Conservation (phyloP, 2,888 invertebrate species). For the Neria commutata region DNA sequence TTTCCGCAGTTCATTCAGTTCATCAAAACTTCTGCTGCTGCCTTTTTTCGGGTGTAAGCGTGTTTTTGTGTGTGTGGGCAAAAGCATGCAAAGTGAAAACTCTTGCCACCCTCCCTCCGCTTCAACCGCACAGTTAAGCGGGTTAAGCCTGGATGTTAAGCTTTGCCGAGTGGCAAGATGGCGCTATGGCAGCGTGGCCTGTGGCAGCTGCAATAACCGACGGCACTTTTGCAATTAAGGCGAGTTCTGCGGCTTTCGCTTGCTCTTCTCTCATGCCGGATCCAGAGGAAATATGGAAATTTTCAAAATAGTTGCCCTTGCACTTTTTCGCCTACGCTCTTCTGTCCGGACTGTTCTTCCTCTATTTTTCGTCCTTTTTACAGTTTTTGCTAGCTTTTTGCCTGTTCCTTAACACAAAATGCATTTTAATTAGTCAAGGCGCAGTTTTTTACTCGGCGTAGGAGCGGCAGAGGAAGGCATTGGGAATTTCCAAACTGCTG, state of each 20-base stretch:
- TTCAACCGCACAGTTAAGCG: too few species aligned
- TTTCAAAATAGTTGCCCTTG: slow-evolving; percentile 3
- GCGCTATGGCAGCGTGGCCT: slow-evolving; percentile 1
- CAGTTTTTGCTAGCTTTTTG: slow-evolving; percentile 6
- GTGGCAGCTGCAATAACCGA: slow-evolving; percentile 30
- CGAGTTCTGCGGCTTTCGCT: slow-evolving; percentile 33
- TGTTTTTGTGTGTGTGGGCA: too few species aligned
- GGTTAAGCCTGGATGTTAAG: slow-evolving; percentile 21
- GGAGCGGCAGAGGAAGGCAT: background rate
- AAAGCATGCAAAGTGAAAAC: too few species aligned
- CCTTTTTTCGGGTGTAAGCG: too few species aligned
- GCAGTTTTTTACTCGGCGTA: background rate
- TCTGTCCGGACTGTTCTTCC: background rate
- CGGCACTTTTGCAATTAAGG: slow-evolving; percentile 41
- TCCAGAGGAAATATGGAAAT: slow-evolving; percentile 16
- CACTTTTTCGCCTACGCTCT: background rate
- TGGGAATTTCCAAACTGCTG: background rate
- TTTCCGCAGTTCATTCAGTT: too few species aligned
- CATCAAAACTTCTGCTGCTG: too few species aligned
- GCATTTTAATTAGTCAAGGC: slow-evolving; percentile 35
- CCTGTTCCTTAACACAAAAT: slow-evolving; percentile 33
- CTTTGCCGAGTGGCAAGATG: background rate
- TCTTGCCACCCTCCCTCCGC: too few species aligned
- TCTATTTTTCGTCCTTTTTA: background rate
- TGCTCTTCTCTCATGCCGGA: too few species aligned